Conservation (phyloP, 2,113 vertebrate genomes). For the Phoenicopterus ruber region DNA sequence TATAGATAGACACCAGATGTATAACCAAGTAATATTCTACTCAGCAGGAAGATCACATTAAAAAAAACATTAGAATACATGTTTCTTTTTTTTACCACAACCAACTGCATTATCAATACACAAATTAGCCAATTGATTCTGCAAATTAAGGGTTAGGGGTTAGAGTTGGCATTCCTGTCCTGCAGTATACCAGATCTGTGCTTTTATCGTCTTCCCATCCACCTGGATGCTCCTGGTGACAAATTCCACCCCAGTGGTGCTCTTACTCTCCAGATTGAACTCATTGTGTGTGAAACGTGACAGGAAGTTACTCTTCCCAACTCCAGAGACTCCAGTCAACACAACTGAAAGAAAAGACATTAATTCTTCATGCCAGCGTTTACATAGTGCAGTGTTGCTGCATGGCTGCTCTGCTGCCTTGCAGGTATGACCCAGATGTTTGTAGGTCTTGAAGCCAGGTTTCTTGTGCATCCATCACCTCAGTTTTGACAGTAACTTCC, state of each 20-base stretch:
- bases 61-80: too few species aligned
- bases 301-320: slow-evolving; percentile 95
- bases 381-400: fast-evolving
- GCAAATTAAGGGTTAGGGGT: too few species aligned
- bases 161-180: too few species aligned
- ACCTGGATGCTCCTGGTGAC: slow-evolving; percentile 97
- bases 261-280: slow-evolving; percentile 98
- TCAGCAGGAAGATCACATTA: too few species aligned
- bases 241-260: slow-evolving; percentile 97
- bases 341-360: slow-evolving; percentile 78
- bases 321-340: slow-evolving; percentile 94
- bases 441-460: too few species aligned
- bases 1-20: too few species aligned
- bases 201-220: slow-evolving; percentile 96
- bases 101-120: too few species aligned
- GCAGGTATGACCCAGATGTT: not conserved
- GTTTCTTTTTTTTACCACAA: too few species aligned
- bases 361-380: not conserved
- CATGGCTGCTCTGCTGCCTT: not conserved
- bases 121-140: too few species aligned
- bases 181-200: slow-evolving; percentile 96
- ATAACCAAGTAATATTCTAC: too few species aligned
- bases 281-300: slow-evolving; percentile 97
- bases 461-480: too few species aligned
- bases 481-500: too few species aligned